Evolutionary conservation across 1,140 invertebrate species (phyloP).

Genomic region (Drosophila murphyi): DNA sequence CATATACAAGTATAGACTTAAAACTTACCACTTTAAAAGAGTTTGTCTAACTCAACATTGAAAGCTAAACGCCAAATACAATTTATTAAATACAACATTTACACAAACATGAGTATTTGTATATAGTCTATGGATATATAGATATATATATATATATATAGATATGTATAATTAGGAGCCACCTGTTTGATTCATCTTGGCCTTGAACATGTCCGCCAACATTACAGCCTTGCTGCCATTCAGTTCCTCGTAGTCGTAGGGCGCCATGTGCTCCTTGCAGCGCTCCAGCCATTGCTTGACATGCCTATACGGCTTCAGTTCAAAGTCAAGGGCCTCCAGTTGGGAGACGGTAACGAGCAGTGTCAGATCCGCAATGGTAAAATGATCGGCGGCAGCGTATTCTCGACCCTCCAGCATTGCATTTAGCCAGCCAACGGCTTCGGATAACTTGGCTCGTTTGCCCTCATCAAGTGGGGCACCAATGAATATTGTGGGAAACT

Average conservation of each 20-base stretch:
- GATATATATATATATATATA: neutral
- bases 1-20: too few relatives aligned
- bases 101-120: slow-evolving; percentile 16
- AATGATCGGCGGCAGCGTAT: slow-evolving; percentile 74
- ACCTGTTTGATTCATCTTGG: slow-evolving; percentile 67
- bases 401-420: slow-evolving; percentile 69
- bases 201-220: slow-evolving; percentile 81
- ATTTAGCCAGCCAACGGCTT: slow-evolving; percentile 80
- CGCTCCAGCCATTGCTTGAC: slow-evolving; percentile 69
- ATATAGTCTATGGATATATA: slow-evolving; percentile 8
- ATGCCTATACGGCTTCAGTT: slow-evolving; percentile 65
- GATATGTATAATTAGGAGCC: slow-evolving; percentile 8
- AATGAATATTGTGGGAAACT: slow-evolving; percentile 85
- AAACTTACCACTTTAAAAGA: too few relatives aligned
- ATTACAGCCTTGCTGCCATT: slow-evolving; percentile 75
- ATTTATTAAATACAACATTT: slow-evolving; percentile 64
- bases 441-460: slow-evolving; percentile 85
- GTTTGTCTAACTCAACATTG: neutral
- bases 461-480: slow-evolving; percentile 75
- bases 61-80: slow-evolving; percentile 14
- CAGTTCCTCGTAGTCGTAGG: slow-evolving; percentile 82
- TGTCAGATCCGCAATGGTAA: slow-evolving; percentile 87
- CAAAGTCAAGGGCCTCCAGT: slow-evolving; percentile 77
- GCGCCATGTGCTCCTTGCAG: slow-evolving; percentile 76
- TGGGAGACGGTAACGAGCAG: slow-evolving; percentile 84